Conservation (phyloP, 2,888 invertebrate species). For the Tetanocera ferruginea region DNA sequence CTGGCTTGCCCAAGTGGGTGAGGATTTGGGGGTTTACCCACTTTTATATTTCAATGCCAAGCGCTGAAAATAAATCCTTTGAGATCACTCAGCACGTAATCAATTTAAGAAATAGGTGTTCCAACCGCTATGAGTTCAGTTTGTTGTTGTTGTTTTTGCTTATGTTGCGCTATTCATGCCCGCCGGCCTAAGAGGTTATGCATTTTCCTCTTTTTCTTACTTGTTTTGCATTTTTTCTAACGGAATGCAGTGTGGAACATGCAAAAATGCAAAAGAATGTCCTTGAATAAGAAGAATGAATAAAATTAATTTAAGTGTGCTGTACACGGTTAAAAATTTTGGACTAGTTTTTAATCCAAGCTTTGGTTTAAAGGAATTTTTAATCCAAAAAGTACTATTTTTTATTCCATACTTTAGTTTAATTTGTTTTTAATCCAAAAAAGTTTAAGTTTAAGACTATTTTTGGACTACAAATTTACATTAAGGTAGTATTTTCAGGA, state of each 20-base stretch:
- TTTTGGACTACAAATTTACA: no score
- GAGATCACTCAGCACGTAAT: conserved; percentile 53
- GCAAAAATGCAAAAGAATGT: neutral
- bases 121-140: neutral
- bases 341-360: no score
- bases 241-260: neutral
- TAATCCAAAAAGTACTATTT: no score
- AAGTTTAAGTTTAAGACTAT: no score
- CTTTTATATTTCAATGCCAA: conserved; percentile 33
- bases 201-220: neutral
- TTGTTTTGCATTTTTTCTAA: no score
- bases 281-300: no score
- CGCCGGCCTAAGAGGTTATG: neutral
- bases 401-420: no score
- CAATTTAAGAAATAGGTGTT: conserved; percentile 47
- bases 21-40: neutral
- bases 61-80: conserved; percentile 46
- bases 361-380: no score
- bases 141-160: neutral
- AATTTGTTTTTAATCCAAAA: no score
- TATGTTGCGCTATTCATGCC: neutral
- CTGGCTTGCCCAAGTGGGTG: neutral
- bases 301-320: no score
- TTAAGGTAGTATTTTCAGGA: no score
- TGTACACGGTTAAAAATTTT: no score